A percentile compares a stretch with the other conserved stretches of the same genome.
Evolutionary conservation across 2,888 invertebrate genomes (phyloP).

Genomic region (Brenthis ino): DNA sequence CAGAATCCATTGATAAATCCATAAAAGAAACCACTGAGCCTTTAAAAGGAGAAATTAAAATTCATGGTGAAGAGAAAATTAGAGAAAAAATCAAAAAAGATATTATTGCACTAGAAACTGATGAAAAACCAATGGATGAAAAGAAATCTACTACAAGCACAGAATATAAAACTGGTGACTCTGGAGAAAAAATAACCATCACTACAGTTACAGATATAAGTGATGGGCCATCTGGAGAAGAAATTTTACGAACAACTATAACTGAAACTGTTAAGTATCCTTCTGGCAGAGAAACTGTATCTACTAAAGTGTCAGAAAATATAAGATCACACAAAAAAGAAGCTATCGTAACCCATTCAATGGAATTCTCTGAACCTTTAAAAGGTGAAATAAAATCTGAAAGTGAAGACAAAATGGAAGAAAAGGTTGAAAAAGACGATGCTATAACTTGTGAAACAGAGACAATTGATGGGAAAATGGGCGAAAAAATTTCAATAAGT

Average conservation of each 20-base stretch:
- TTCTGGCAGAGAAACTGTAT: constrained; percentile 30
- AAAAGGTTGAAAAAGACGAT: constrained; percentile 12
- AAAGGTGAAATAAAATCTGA: constrained; percentile 3
- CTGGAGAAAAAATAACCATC: constrained; percentile 31
- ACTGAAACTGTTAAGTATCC: constrained; percentile 35
- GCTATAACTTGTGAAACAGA: constrained; percentile 22
- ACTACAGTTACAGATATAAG: constrained; percentile 36
- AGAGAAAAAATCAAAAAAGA: no score
- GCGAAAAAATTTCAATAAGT: constrained; percentile 29
- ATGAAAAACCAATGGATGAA: constrained; percentile 2
- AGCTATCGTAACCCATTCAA: background rate
- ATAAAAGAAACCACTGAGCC: background rate
- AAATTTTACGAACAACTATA: constrained; percentile 29
- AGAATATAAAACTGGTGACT: constrained; percentile 9
- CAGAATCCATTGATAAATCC: constrained; percentile 2
- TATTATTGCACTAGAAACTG: no score
- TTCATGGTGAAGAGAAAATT: no score
- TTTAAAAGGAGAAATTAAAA: no score
- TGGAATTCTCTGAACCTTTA: background rate
- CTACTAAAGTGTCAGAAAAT: constrained; percentile 34
- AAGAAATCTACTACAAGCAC: constrained; percentile 15
- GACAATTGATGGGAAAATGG: constrained; percentile 21
- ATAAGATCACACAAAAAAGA: constrained; percentile 17
- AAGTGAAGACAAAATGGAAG: constrained; percentile 8
- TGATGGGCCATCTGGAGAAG: constrained; percentile 32